Evolutionary conservation across 2,888 invertebrate species (phyloP).

Genomic region (Caenorhabditis sinica): DNA sequence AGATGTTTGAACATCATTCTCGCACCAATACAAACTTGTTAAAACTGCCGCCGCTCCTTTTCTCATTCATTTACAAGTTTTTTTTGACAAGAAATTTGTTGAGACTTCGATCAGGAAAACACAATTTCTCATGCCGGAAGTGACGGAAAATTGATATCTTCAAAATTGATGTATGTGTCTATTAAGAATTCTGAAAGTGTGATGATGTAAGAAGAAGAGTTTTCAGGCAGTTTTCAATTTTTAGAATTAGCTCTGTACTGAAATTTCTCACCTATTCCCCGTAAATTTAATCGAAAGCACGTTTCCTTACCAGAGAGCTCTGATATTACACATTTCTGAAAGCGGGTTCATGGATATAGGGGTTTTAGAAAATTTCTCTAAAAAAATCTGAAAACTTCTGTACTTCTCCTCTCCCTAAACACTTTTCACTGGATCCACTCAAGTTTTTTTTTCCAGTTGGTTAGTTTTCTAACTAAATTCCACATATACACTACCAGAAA

Average conservation of each 20-base stretch:
- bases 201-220: neutral
- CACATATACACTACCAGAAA: too few relatives aligned
- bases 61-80: neutral
- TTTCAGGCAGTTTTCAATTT: too few relatives aligned
- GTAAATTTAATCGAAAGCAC: too few relatives aligned
- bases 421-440: neutral
- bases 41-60: conserved; percentile 34
- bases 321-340: too few relatives aligned
- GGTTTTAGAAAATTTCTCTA: too few relatives aligned
- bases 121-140: neutral
- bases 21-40: conserved; percentile 43
- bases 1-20: conserved; percentile 47
- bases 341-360: too few relatives aligned
- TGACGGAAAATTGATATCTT: conserved; percentile 14
- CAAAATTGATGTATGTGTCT: neutral
- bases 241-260: too few relatives aligned
- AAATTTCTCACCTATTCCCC: too few relatives aligned
- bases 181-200: neutral
- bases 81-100: neutral
- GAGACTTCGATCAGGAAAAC: neutral
- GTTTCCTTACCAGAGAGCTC: too few relatives aligned
- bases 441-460: conserved; percentile 8
- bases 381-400: too few relatives aligned
- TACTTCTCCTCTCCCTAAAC: too few relatives aligned
- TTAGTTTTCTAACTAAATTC: neutral